phyloP scores from a whole-genome alignment of 2,797 vertebrate species.

The Crocidura indochinensis region DNA sequence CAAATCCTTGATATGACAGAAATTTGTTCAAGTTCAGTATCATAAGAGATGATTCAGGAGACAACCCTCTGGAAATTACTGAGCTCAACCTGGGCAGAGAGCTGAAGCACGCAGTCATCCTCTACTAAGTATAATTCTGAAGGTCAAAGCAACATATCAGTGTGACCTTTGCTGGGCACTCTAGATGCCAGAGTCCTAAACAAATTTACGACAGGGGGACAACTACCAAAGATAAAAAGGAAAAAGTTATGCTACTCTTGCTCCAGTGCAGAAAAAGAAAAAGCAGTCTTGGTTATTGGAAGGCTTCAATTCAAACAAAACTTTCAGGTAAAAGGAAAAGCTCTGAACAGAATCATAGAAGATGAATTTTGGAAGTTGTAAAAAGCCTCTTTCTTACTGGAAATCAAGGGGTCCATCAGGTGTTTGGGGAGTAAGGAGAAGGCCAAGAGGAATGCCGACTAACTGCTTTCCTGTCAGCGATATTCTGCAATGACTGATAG shows the following conservation, averaged over 20 bases:
- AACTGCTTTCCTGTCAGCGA: not conserved
- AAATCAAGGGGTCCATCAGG: not conserved
- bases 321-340: not conserved
- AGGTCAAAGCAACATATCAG: not conserved
- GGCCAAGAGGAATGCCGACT: not conserved
- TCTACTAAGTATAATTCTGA: not conserved
- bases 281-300: not conserved
- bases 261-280: not conserved
- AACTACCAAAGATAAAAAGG: slow-evolving; percentile 21
- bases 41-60: not conserved
- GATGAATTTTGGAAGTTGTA: not conserved
- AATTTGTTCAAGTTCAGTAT: not conserved
- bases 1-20: not conserved
- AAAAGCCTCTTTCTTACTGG: not conserved
- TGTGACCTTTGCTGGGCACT: not conserved
- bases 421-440: not conserved
- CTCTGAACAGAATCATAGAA: not conserved
- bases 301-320: not conserved
- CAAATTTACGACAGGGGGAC: not conserved
- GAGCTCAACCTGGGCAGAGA: not conserved
- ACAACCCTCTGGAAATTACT: not conserved
- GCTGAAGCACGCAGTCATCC: not conserved
- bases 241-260: not conserved
- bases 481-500: not conserved
- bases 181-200: not conserved